Evolutionary conservation across 2,888 invertebrate genomes (phyloP).

Genomic region (Sarcophaga caerulescens): DNA sequence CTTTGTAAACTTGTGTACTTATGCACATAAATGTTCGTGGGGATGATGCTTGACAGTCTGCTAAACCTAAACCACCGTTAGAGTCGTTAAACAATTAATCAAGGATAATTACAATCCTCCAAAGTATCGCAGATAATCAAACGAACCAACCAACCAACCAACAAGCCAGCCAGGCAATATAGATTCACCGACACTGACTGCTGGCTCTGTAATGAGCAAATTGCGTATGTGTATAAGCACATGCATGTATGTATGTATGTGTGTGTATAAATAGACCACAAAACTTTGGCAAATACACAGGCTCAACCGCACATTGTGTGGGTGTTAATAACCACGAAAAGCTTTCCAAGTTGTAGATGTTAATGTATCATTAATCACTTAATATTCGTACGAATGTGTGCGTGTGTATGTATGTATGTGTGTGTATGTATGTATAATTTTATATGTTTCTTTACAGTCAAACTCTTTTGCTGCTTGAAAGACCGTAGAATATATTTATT

Average conservation of each 20-base stretch:
- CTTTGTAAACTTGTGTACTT: slow-evolving; percentile 66
- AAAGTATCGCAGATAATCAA: slow-evolving; percentile 27
- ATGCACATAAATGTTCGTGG: neutral
- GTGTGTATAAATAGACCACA: slow-evolving; percentile 28
- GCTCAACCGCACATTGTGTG: slow-evolving; percentile 36
- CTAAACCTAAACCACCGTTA: slow-evolving; percentile 70
- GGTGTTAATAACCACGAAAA: slow-evolving; percentile 58
- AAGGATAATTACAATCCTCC: slow-evolving; percentile 75
- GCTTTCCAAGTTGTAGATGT: slow-evolving; percentile 45
- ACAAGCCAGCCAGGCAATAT: neutral
- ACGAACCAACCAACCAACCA: slow-evolving; percentile 11
- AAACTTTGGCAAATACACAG: slow-evolving; percentile 47
- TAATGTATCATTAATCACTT: slow-evolving; percentile 69
- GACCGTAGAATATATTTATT: neutral
- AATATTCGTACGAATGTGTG: slow-evolving; percentile 45
- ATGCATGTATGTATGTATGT: neutral
- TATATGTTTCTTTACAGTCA: neutral
- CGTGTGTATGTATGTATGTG: neutral
- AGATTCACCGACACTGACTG: slow-evolving; percentile 8
- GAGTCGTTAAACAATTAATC: slow-evolving; percentile 77
- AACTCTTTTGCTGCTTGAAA: neutral
- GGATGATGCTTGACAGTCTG: slow-evolving; percentile 27
- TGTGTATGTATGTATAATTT: neutral
- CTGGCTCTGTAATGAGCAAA: slow-evolving; percentile 25
- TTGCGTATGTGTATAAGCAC: neutral